Evolutionary conservation across 2,888 invertebrate genomes (phyloP), one percentile per base, ranked within the genome.

Genomic region (Caenorhabditis becei): DNA sequence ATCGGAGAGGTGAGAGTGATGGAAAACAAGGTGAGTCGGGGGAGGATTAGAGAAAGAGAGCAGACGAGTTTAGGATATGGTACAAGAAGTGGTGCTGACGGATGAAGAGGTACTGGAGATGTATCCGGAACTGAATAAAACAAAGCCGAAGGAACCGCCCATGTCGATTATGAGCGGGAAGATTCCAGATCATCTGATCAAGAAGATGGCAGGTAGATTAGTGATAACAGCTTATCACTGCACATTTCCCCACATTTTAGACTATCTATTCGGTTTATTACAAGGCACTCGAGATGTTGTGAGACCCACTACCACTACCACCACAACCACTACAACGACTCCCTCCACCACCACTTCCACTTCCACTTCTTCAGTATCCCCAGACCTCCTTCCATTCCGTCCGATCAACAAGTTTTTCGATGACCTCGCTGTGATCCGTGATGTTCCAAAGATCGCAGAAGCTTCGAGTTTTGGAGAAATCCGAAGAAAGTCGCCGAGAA

Each of bases 251-350:
- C n/a, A n/a, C 35, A 1, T 56, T 56, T 28, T 71, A 78, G 79
- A 79, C 24, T 79, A 79, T 41, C 59, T 79, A 5, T 79, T 63
- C 58, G 56, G 62, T 11, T 28, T 74, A 8, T 51, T 79, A 16
- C 72, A 79, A 63, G 79, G 79, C 14, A 79, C 79, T 32, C 69
- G 79, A 49, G 58, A 69, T 26, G 72, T 79, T 14, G 56, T 72
- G 18, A 74, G 63, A 20, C 72, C 72, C 11, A 69, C 72, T 4
- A 53, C 70, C 1, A 59, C 77, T 10, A 59, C 53, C 1, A 71
- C 65, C 11, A 59, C 74, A 23, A 65, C 74, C 0, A 49, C 75
- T 14, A 66, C 71, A 20, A 47, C 56, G 16, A 49, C 49, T 18
- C 37, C 67, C 11, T 49, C 67, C 20, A 23, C 49, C 16, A 14